These are phyloP conservation scores for Hemiscyllium ocellatum DNA, from an alignment of 2,113 vertebrate genomes.

Conservation along the genomic window DNA sequence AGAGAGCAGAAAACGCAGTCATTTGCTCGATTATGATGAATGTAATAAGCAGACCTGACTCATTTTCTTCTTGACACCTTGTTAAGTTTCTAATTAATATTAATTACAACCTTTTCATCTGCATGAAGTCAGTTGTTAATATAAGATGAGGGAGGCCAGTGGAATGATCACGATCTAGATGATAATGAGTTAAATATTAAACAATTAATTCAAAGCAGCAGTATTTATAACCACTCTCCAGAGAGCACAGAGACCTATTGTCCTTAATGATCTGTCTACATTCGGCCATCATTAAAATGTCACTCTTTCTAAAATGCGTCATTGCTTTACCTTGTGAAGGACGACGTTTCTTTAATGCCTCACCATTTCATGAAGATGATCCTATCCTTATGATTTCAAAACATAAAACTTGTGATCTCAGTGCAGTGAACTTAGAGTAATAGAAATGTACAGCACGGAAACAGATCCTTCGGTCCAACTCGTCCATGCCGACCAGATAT, in stretches of 20 bases:
- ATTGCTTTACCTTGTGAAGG: not conserved
- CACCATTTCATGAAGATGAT: not conserved
- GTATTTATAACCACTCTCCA: not conserved
- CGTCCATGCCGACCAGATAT: too few relatives aligned
- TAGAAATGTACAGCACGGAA: too few relatives aligned
- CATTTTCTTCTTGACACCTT: not conserved
- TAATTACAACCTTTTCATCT: not conserved
- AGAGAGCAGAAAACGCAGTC: not conserved
- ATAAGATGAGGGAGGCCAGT: not conserved
- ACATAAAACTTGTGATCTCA: not conserved
- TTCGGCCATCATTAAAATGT: not conserved
- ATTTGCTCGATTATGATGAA: not conserved
- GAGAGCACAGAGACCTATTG: not conserved
- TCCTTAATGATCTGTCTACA: not conserved
- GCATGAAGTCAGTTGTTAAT: not conserved
- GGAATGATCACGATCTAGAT: not conserved
- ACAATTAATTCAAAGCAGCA: slow-evolving; percentile 1
- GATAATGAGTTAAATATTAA: not conserved
- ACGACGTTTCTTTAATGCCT: not conserved
- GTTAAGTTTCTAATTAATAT: slow-evolving; percentile 2
- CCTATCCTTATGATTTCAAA: not conserved
- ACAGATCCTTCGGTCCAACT: too few relatives aligned
- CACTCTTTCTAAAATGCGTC: not conserved
- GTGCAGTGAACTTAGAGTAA: not conserved
- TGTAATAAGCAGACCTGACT: not conserved